Conservation (phyloP, 2,888 invertebrate genomes). For the Harpalus rubripes region DNA sequence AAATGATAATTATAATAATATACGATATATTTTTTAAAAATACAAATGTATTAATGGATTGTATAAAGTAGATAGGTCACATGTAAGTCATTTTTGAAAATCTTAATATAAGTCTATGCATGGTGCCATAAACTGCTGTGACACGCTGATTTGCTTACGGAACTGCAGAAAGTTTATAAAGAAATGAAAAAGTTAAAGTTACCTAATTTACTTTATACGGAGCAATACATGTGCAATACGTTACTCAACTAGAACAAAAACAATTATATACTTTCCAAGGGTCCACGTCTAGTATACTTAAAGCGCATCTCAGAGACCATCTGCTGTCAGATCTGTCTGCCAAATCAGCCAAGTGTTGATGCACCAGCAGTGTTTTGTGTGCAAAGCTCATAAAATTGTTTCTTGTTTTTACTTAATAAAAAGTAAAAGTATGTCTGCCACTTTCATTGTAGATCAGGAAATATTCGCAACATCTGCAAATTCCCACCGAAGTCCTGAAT, state of each 20-base stretch:
- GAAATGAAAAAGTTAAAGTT: constrained; percentile 18
- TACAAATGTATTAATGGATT: constrained; percentile 55
- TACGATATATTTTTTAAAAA: constrained; percentile 64
- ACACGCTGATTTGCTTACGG: constrained; percentile 36
- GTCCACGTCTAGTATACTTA: constrained; percentile 24
- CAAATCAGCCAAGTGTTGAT: constrained; percentile 39
- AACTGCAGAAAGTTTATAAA: background rate
- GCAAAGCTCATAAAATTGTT: constrained; percentile 45
- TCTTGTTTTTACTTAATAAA: constrained; percentile 64
- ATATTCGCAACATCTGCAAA: constrained; percentile 8
- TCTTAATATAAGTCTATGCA: constrained; percentile 45
- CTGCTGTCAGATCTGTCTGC: constrained; percentile 24
- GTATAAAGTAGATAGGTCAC: constrained; percentile 47
- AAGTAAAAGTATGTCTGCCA: constrained; percentile 50
- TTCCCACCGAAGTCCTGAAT: constrained; percentile 16
- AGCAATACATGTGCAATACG: constrained; percentile 19
- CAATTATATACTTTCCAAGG: constrained; percentile 40
- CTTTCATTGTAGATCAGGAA: constrained; percentile 35
- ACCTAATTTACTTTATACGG: constrained; percentile 17
- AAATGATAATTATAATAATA: constrained; percentile 29
- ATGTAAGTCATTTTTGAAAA: constrained; percentile 49
- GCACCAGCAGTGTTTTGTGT: constrained; percentile 44
- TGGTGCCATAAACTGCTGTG: constrained; percentile 50
- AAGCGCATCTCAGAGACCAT: constrained; percentile 16
- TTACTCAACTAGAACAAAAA: constrained; percentile 16